Evolutionary conservation across 1,140 invertebrate species (phyloP), one percentile per base, ranked within the genome.

Genomic region (Platyscapa corneri): DNA sequence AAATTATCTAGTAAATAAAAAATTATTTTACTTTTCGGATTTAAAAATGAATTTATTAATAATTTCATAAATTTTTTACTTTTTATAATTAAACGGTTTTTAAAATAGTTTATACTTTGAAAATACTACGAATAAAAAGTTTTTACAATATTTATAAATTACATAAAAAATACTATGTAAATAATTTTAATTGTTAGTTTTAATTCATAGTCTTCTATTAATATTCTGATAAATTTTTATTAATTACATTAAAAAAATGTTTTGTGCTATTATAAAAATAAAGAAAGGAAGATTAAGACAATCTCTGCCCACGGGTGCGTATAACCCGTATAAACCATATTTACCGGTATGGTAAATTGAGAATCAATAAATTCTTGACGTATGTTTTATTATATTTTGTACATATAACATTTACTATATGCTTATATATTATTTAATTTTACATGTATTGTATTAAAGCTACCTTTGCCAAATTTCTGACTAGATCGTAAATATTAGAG

Each of bases 391-490:
- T 65, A 86, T 82, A 85, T 81, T 83, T 86, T 89, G 88, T 89
- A 90, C n/a, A 89, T 89, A 88, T 23, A 18, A 78, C 76, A 79
- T 85, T 80, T 34, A 67, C 72, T 87, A 80, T 86, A 75, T 88
- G 84, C 70, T 49, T 76, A 86, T 87, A 80, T 81, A 88, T 88
- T 85, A 1, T 88, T 90, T 91, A 70, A 37, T 79, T 74, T 60
- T 85, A 74, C 30, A 65, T 74, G 76, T 27, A 42, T 81, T 90
- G 86, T 90, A 90, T 88, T 83, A 88, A 89, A 90, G 89, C 87
- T 89, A 89, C 87, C 88, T 88, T 90, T 90, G 90, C 91, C 91
- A 91, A 91, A 91, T 90, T 89, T 89, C 81, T 88, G 74, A 89
- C 85, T 89, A 90, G 87, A 89, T 87, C 88, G 78, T 89, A 84